Evolutionary conservation across 2,797 vertebrate genomes (phyloP), one percentile per base, ranked within the genome.

Genomic region (Acanthiza pusilla): DNA sequence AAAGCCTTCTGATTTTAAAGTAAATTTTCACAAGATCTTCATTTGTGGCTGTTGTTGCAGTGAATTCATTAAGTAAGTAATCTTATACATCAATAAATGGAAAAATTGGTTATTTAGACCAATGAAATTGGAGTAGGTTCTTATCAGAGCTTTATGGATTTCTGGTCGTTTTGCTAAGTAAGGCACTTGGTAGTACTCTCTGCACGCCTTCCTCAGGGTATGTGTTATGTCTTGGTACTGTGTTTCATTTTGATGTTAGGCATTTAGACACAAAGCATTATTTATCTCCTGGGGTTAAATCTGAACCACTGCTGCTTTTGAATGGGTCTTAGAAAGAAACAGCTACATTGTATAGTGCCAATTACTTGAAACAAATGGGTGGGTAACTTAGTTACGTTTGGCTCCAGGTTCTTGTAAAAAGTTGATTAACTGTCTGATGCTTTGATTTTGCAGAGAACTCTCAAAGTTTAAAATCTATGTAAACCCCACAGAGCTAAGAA

Each of bases 401-500:
- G 18, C 76, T 91, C 9, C 45, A 54, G 10, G 54, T 54, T 82
- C 61, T 68, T 83, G 29, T 72, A 40, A 48, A 34, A 93, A 71
- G 48, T 51, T 91, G 27, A 77, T 91, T 96, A 94, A 96, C 53
- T 68, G 21, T 89, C 13, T 71, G 32, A 65, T 84, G 47, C 77
- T 95, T 94, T 95, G 72, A 96, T 95, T 94, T 96, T 96, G 51
- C 97, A 99, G 99, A 97, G 99, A 99, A 79, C 98, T 99, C 70
- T 97, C 98, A 85, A 99, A 98, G 96, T 99, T 99, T 97, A 99
- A 99, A 98, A 98, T 97, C 47, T 99, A 98, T 87, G 98, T 99
- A 96, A 99, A 99, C 94, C 98, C 98, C 66, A 99, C 98, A 94
- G 99, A 99, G 91, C 96, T 99, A 91, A 98, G 99, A 96, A 98